Evolutionary conservation across 2,888 invertebrate genomes (phyloP), one percentile per base, ranked within the genome.

Genomic region (Leptopilina syphax): DNA sequence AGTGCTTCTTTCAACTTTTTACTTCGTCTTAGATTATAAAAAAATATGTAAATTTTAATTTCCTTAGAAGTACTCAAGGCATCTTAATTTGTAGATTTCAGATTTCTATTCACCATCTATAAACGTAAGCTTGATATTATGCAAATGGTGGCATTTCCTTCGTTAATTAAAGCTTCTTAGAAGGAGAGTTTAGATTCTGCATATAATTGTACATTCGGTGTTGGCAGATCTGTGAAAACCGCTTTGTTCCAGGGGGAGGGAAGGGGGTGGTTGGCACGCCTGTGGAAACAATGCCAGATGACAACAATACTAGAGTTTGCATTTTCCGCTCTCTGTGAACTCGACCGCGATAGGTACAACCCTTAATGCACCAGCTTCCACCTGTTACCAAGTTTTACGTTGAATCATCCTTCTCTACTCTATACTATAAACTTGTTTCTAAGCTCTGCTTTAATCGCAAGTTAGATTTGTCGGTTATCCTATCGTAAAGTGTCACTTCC

Each of bases 271-370:
- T 68, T 68, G 50, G 68, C 27, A 10, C 24, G 68, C 24, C 68
- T 68, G 24, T 68, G 18, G 68, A 50, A 68, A 68, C 27, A 68
- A 68, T 68, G 47, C 68, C 50, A 68, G 68, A 68, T 68, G 68
- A 68, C 44, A 47, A 67, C 68, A 68, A 68, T 68, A 50, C 68
- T 54, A 6, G 18, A 68, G 68, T 68, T 68, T 68, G 50, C 24
- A 68, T 68, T 68, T 68, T 50, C 68, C 50, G 50, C 68, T 68
- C 50, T 68, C 50, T 68, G 18, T 68, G 68, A 68, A 68, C 50
- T 68, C 68, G 47, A 47, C 50, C 68, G 47, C 68, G 50, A 68
- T 24, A 68, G 50, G 1, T 68, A 12, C 50, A 50, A 50, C 50
- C 50, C 50, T 24, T 18, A 44, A 34, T 66, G 34, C 41, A 66